Base-by-base conservation (phyloP, 2,113 vertebrate species). In the Tor tambroides region DNA sequence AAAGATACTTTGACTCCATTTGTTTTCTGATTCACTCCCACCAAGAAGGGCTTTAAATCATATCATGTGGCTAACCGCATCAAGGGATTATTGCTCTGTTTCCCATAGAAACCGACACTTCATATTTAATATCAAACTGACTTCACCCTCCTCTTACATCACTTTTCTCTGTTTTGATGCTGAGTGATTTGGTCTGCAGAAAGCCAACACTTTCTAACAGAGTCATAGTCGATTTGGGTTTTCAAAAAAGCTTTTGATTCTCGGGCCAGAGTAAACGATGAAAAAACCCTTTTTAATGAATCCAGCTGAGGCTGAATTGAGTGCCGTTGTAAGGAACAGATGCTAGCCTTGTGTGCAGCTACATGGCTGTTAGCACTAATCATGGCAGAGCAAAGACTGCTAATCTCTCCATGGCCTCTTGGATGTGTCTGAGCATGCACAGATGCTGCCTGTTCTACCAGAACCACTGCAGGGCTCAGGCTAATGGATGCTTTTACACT, bases 1-100 rank as follows among this genome's bases (percentile, higher is more conserved):
- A 90, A 89, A 3, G 43, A 82, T 90, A 86, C 89, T 90, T 83
- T 87, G 88, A 88, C 89, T 90, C 71, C 54, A 23, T 83, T 88
- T 88, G 38, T 89, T 81, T 35, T 35, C 38, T 54, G 3, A 8
- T 90, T 90, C 72, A 56, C 61, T 81, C 78, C 41, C 85, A 88
- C 77, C 77, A 89, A 90, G 71, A 84, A 69, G 80, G 63, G 30
- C 2, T 77, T 54, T 90, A 90, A 93, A 89, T 93, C 86, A 82
- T 21, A 84, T 71, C 41, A 61, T 54, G 80, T 85, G 81, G 32
- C 41, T 78, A 59, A 88, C 78, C 17, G 30, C 43, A 84, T 72
- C 77, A 71, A 38, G 23, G 46, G 63, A 51, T 56, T 86, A 86
- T 72, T 38, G 32, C 65, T 49, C 28, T 38, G 23, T 72, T 65